Base-by-base conservation (phyloP, 2,888 invertebrate species). In the Hydropsyche betteni region DNA sequence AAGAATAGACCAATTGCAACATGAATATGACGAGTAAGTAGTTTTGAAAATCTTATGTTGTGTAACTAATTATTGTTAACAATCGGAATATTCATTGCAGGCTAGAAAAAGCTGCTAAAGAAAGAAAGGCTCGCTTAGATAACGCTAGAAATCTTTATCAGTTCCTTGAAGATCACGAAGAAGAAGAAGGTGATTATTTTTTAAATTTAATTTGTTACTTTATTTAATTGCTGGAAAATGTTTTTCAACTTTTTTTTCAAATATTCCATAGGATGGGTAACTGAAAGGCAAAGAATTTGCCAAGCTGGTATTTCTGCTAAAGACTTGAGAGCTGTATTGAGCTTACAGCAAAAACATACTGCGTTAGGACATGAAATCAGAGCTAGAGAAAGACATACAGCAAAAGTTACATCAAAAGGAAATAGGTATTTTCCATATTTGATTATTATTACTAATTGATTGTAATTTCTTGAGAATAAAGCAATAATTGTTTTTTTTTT, bases 151-250 rank as follows among this genome's bases (percentile, higher is more conserved):
- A 95, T 82, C 94, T 97, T 82, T 98, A 94, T 86, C 97, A 98
- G 85, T 98, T 99, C 86, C 87, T 98, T 76, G 97, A 98, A 84
- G 98, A 99, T 83, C 94, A 97, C 81, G 98, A 99, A 81, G 99
- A 99, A 81, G 99, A 99, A 85, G 98, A 98, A 86, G 87, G 88
- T 87, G n/a, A 51, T 24, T 70, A 2, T 53, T 70, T 10, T 1
- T 12, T 52, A 52, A 52, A 12, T 52, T n/a, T 2, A 10, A 52
- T 52, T 12, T 52, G n/a, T 52, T 52, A 52, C 10, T 12, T 52
- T 2, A 52, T 2, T 52, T 12, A 52, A 52, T 12, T 52, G 52
- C 10, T 24, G 24, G 24, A 24, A 24, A 24, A 24, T 24, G 24
- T n/a, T 12, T 14, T 68, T 69, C 51, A 8, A 51, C 33, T n/a